Evolutionary conservation across 53 echinoderm and acorn worm species (phyloP).

Genomic region (Paelopatides confundens): DNA sequence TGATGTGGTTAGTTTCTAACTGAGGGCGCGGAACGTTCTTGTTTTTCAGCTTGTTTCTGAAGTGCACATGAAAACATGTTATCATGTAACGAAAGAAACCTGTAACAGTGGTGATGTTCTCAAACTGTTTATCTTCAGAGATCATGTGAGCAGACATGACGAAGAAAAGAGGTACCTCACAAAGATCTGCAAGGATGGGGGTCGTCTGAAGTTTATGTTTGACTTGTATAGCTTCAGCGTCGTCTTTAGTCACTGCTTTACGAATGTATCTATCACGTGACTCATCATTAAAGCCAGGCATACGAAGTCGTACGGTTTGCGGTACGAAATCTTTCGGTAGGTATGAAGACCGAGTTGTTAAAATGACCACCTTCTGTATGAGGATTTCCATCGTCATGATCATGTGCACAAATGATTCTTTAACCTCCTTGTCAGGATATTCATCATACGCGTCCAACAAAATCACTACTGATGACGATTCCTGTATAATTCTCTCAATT

Average conservation of each 20-base stretch:
- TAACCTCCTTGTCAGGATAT: neutral
- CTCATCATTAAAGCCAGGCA: neutral
- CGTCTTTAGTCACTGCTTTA: neutral
- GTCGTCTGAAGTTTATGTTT: neutral
- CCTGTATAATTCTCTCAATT: neutral
- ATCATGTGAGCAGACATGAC: neutral
- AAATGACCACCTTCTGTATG: neutral
- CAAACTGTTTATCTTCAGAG: neutral
- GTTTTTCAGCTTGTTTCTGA: neutral
- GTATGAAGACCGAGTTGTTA: neutral
- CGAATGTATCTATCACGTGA: neutral
- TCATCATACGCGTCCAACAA: neutral
- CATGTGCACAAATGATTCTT: neutral
- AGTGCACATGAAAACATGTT: neutral
- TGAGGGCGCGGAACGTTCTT: neutral
- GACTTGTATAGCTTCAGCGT: neutral
- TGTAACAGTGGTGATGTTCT: neutral
- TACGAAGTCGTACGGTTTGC: neutral
- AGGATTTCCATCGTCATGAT: neutral
- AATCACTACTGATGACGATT: neutral
- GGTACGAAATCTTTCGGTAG: neutral
- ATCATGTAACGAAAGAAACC: constrained; percentile 11
- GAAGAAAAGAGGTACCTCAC: neutral
- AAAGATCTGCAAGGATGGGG: neutral
- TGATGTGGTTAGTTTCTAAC: neutral